phyloP scores from a whole-genome alignment of 1,140 invertebrate species.

The Megalopta genalis region DNA sequence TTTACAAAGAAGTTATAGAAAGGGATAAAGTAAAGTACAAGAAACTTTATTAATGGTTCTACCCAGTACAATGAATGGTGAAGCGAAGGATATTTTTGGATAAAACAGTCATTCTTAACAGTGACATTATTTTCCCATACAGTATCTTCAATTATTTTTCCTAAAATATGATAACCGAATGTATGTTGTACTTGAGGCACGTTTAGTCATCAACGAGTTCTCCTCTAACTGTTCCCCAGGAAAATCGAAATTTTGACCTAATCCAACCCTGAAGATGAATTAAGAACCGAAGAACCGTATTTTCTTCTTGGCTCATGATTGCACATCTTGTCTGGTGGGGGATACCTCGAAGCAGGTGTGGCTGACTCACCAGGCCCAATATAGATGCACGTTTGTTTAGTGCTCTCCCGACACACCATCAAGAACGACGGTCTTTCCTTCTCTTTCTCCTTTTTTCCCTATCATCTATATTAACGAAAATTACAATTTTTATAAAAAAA shows the following conservation, averaged over 20 bases:
- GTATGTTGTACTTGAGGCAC: not conserved
- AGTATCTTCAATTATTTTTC: no score
- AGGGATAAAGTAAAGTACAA: no score
- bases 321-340: constrained; percentile 53
- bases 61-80: no score
- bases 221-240: not conserved
- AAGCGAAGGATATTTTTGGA: no score
- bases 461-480: constrained; percentile 35
- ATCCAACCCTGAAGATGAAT: constrained; percentile 63
- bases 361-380: constrained; percentile 75
- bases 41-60: no score
- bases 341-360: constrained; percentile 72
- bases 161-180: not conserved
- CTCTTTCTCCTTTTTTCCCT: constrained; percentile 34
- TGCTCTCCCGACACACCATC: constrained; percentile 72
- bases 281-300: constrained; percentile 66
- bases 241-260: constrained; percentile 17
- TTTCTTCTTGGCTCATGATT: constrained; percentile 76
- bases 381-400: constrained; percentile 75
- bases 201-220: not conserved
- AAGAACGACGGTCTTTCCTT: constrained; percentile 66
- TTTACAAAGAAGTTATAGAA: no score
- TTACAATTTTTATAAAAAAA: not conserved
- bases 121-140: no score
- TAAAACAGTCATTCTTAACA: no score